A percentile compares a stretch with the other conserved stretches of the same genome.
These are phyloP conservation scores for Psilopogon haemacephalus DNA, from an alignment of 2,113 vertebrate genomes.

Conservation along the genomic window DNA sequence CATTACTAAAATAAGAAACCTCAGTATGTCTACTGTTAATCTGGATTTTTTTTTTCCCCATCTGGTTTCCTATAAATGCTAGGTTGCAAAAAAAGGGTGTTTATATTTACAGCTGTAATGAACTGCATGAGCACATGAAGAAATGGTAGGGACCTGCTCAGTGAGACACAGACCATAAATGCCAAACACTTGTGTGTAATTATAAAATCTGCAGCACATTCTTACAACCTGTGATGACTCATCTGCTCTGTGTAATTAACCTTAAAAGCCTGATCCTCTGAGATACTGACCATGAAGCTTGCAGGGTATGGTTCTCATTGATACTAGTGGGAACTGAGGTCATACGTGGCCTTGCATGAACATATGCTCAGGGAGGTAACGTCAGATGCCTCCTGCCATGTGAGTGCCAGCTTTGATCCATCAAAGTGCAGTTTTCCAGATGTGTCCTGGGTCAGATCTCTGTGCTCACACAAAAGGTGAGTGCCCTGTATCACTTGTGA, in stretches of 20 bases:
- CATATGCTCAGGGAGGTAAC: not conserved
- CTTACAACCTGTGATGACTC: not conserved
- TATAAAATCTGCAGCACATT: not conserved
- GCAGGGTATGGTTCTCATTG: not conserved
- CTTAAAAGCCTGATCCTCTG: not conserved
- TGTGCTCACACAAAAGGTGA: not conserved
- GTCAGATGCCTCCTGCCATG: not conserved
- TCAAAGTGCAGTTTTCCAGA: not conserved
- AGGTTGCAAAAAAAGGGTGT: not conserved
- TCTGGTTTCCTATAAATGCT: conserved; percentile 13
- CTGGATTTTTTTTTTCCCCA: not conserved
- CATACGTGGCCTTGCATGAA: not conserved
- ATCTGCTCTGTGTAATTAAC: not conserved
- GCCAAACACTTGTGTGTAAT: not conserved
- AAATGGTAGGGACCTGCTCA: not conserved
- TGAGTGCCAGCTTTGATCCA: not conserved
- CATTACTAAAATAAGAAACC: not conserved
- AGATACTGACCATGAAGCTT: not conserved
- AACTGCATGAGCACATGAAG: not conserved
- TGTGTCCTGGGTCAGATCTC: not conserved
- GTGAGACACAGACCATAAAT: not conserved
- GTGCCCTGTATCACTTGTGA: not conserved
- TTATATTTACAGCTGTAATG: conserved; percentile 24
- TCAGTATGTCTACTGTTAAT: not conserved
- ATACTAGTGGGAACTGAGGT: not conserved